Conservation (phyloP, 2,888 invertebrate species). For the Nymphalis c-album region DNA sequence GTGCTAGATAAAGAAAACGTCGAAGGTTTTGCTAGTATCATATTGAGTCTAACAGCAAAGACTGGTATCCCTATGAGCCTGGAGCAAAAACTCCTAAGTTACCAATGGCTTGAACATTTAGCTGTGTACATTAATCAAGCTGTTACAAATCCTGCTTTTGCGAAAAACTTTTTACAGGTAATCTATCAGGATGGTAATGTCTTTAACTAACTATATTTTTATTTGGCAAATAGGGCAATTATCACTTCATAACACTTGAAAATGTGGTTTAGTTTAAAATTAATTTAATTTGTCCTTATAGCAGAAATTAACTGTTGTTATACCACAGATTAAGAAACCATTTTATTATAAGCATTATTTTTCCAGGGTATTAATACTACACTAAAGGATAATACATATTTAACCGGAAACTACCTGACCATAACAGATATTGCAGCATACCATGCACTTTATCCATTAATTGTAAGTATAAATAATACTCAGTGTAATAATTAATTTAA, state of each 20-base stretch:
- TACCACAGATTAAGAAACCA: background rate
- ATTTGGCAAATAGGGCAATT: no score
- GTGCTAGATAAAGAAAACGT: conserved; percentile 68
- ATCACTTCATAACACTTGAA: no score
- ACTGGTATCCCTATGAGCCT: conserved; percentile 62
- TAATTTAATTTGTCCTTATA: background rate
- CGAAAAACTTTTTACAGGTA: conserved; percentile 78
- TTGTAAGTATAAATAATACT: conserved; percentile 79
- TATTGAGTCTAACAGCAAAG: conserved; percentile 70
- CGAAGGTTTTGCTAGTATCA: conserved; percentile 78
- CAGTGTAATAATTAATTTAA: no score
- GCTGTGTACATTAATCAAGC: conserved; percentile 80
- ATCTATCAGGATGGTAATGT: background rate
- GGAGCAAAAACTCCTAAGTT: conserved; percentile 69
- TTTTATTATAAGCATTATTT: conserved; percentile 21
- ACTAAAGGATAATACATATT: conserved; percentile 62
- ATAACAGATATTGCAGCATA: conserved; percentile 87
- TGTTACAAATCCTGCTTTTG: conserved; percentile 62
- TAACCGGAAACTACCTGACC: conserved; percentile 73
- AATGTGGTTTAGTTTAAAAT: no score
- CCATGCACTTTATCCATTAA: conserved; percentile 83
- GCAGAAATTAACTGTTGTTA: no score
- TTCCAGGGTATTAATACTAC: conserved; percentile 72
- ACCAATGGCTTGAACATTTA: conserved; percentile 86
- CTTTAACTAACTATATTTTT: no score